These are phyloP conservation scores for Fulmarus glacialis DNA, from an alignment of 2,113 vertebrate species.

Conservation along the genomic window DNA sequence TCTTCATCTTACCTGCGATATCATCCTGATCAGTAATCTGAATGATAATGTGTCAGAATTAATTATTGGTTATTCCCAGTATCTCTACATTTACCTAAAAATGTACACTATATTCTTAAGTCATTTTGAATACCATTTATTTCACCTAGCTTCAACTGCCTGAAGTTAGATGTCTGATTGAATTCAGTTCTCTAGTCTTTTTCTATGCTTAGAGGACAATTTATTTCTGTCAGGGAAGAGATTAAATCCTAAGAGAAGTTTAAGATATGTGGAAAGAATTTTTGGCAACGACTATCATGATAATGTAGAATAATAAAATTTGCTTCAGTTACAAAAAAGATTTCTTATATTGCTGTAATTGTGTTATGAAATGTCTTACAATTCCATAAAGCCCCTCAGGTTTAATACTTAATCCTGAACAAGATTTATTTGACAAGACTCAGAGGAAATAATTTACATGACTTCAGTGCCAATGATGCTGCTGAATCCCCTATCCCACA, in stretches of 20 bases:
- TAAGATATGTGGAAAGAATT: background rate
- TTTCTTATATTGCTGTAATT: background rate
- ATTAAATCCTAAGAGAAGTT: background rate
- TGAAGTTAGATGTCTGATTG: background rate
- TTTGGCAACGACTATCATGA: background rate
- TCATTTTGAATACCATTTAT: background rate
- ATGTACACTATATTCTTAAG: background rate
- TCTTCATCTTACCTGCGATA: background rate
- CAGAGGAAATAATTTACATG: background rate
- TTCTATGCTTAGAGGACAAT: background rate
- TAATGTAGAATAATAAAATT: background rate
- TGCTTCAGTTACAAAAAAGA: background rate
- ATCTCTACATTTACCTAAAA: background rate
- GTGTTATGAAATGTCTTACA: background rate
- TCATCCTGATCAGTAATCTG: background rate
- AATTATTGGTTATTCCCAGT: background rate
- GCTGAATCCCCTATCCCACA: background rate
- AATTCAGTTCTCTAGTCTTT: background rate
- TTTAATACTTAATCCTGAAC: constrained; percentile 17
- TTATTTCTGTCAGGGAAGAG: background rate
- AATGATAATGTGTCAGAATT: background rate
- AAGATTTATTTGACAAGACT: background rate
- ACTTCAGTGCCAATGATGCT: background rate
- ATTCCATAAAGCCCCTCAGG: background rate
- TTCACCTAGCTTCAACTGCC: background rate